A percentile compares a stretch with the other conserved stretches of the same genome.
These are phyloP conservation scores for Cryptocephalus moraei DNA, from an alignment of 2,888 invertebrate species.

Conservation along the genomic window DNA sequence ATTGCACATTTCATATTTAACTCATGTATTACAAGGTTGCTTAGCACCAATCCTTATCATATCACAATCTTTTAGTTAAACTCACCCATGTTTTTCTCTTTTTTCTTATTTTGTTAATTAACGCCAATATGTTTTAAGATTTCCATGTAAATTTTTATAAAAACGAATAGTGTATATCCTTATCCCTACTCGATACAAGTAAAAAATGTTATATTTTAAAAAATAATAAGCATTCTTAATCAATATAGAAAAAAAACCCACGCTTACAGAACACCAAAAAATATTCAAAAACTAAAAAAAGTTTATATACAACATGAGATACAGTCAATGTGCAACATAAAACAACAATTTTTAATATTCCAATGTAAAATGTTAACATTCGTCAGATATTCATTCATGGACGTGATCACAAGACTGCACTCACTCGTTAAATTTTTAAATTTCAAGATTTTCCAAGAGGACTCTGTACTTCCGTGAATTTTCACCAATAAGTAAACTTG, in stretches of 20 bases:
- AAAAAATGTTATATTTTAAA: slow-evolving; percentile 14
- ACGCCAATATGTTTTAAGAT: slow-evolving; percentile 28
- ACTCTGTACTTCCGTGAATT: no score
- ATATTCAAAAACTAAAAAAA: no score
- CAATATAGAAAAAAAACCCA: slow-evolving; percentile 26
- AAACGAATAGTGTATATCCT: slow-evolving; percentile 23
- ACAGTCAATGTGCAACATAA: slow-evolving; percentile 9
- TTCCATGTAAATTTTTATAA: slow-evolving; percentile 28
- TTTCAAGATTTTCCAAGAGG: no score
- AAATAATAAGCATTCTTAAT: slow-evolving; percentile 20
- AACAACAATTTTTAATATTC: no score
- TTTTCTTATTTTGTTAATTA: slow-evolving; percentile 9
- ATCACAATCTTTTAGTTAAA: slow-evolving; percentile 35
- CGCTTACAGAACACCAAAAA: slow-evolving; percentile 31
- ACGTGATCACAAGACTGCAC: no score
- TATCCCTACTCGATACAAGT: no score
- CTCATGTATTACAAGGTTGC: slow-evolving; percentile 32
- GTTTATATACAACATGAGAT: slow-evolving; percentile 24
- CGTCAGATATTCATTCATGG: no score
- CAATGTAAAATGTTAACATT: no score
- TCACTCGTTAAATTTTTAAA: no score
- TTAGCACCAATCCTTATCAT: slow-evolving; percentile 40
- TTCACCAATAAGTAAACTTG: no score
- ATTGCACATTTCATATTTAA: slow-evolving; percentile 32
- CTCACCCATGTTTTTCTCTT: slow-evolving; percentile 13